Base-by-base conservation (phyloP, 2,888 invertebrate genomes). In the Parnassius orleans region DNA sequence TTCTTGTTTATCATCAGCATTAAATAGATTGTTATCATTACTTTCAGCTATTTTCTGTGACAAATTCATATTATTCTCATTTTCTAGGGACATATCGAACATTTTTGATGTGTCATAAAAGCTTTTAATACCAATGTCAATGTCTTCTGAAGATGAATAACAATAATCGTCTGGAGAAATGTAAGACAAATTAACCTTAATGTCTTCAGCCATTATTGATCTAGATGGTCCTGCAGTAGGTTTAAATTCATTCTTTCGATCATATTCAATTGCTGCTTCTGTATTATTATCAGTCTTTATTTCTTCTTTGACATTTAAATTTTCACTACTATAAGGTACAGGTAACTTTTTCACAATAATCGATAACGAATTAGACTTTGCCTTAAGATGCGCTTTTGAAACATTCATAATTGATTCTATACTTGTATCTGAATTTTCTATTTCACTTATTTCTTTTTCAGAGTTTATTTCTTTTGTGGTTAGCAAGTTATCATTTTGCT, bases 91-190 rank as follows among this genome's bases (percentile, higher is more conserved):
- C 9, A 75, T 62, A 73, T 91, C 81, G 72, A 91, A 89, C 50
- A 89, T 55, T 74, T 85, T 87, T 11, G 91, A 90, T 60, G 74
- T 78, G 63, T 87, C 75, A 69, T 91, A 90, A 74, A 90, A 91
- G 69, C 90, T 91, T 67, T 79, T 71, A 65, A 91, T 89, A 33
- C 87, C 90, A 65, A 71, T 66, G 65, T 79, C 76, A 71, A 75
- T 76, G 59, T 77, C 75, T 69, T 87, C 84, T 57, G 76, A 72
- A 7, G 86, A 82, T 10, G 84, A 84, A 53, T 83, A 78, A 24
- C 68, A 72, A 5, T 79, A 78, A 64, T 83, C 78, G 68, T 74
- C 72, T 42, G 69, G 57, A 60, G 75, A 78, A 53, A 71, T 57
- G 66, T 77, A 68, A 52, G 67, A 64, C 44, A 53, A 46, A 51